Conservation (phyloP, 2,888 invertebrate species). For the Micoletzkya japonica region DNA sequence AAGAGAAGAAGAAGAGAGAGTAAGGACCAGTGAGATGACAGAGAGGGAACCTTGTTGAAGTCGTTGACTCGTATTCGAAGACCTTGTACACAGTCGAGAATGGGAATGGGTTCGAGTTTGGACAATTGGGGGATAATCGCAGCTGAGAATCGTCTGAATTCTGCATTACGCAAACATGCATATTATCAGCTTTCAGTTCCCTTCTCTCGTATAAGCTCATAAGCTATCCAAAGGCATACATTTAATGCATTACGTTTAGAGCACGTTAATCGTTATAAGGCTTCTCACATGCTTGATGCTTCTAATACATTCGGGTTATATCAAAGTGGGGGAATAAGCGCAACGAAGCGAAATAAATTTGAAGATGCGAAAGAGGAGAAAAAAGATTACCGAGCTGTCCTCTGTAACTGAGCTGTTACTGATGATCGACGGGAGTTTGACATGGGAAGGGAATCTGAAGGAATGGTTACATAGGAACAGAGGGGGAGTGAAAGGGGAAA, state of each 20-base stretch:
- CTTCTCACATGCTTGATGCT: no score
- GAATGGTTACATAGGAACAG: not conserved
- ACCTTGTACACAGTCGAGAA: constrained; percentile 46
- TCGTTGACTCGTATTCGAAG: constrained; percentile 49
- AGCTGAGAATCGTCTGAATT: constrained; percentile 55
- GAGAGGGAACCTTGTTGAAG: constrained; percentile 42
- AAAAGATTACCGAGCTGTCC: constrained; percentile 16
- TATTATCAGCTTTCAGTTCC: no score
- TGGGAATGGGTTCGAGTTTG: constrained; percentile 53
- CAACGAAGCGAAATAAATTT: no score
- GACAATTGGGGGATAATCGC: constrained; percentile 60
- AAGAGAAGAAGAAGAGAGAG: not conserved
- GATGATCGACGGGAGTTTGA: constrained; percentile 10
- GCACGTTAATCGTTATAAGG: no score
- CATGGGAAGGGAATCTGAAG: constrained; percentile 6
- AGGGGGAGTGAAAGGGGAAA: not conserved
- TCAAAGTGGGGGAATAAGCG: no score
- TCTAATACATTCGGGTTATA: no score
- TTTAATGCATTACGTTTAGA: no score
- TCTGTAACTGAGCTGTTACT: constrained; percentile 22
- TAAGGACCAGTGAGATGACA: not conserved
- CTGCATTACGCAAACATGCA: not conserved
- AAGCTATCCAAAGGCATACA: no score
- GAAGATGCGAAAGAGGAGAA: not conserved
- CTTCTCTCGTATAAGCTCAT: no score